Percentiles rank a stretch among this genome's conserved stretches.
Evolutionary conservation across 2,113 vertebrate genomes (phyloP).

Genomic region (Alethe diademata): DNA sequence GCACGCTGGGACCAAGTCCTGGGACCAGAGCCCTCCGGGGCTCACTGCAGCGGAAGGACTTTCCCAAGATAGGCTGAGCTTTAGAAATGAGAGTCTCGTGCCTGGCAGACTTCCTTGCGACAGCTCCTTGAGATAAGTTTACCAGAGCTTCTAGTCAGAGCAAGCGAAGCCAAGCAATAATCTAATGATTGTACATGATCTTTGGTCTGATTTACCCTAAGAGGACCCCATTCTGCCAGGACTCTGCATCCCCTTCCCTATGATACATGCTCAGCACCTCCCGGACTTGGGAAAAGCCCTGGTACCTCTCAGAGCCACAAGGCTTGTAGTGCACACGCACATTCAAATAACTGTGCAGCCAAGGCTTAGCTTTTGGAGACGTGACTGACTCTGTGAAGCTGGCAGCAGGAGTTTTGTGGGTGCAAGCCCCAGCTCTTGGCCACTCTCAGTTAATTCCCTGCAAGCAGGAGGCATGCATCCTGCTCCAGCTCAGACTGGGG

Average conservation of each 20-base stretch:
- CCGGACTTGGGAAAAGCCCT: neutral
- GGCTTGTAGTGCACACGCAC: neutral
- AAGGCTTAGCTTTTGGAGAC: neutral
- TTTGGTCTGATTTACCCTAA: neutral
- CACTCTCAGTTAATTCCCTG: neutral
- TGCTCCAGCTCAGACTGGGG: neutral
- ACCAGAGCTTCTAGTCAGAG: neutral
- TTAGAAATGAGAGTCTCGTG: neutral
- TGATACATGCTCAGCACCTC: neutral
- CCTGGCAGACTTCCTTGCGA: neutral
- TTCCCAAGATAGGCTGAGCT: neutral
- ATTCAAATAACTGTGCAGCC: neutral
- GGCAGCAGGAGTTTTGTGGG: neutral
- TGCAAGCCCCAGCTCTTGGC: neutral
- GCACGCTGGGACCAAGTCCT: neutral
- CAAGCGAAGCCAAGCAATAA: neutral
- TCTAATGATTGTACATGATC: accelerated
- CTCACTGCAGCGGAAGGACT: neutral
- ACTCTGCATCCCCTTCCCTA: accelerated
- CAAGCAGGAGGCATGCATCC: neutral
- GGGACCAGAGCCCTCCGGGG: neutral
- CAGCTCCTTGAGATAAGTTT: neutral
- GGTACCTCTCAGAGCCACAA: neutral
- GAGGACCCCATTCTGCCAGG: neutral
- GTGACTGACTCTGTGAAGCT: neutral